Evolutionary conservation across 2,888 invertebrate species (phyloP), one percentile per base, ranked within the genome.

Genomic region (Archips crataeganus): DNA sequence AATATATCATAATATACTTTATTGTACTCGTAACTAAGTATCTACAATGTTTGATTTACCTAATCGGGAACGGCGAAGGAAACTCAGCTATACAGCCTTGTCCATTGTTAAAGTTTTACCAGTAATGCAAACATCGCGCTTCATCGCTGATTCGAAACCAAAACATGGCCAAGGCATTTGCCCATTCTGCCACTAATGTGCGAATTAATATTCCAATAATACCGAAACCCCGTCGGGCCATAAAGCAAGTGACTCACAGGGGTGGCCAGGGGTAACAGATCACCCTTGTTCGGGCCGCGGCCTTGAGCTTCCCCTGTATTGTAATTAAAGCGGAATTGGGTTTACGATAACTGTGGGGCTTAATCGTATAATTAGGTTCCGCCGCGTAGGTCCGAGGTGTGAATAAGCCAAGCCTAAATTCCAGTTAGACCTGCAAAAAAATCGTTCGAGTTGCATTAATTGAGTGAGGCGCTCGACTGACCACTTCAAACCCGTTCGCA

Each of bases 241-340:
- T 78, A 72, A 77, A 66, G 77, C 79, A 59, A 76, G 75, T 81
- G 83, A 84, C 75, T 84, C 85, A 82, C 73, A 70, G 80, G 85
- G 85, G 81, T 81, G 80, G 79, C 81, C 82, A 79, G 79, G 80
- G 81, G 80, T 82, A 85, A 84, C 83, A 85, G 81, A 79, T 80
- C 76, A 83, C 83, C 88, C 87, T 78, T 77, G 78, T 78, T 77
- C 77, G 77, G 82, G 83, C 39, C 81, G 70, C 79, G 83, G 80
- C 86, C 87, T 87, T 87, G 84, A 85, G 84, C 83, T 79, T 66
- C 81, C 80, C 77, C 75, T 74, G 79, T 85, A 85, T 75, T 74
- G 79, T 85, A 85, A 87, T 87, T 87, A 88, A 84, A 80, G 79
- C 79, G 66, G 80, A 79, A 81, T 81, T 77, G 79, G 79, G 77